Conservation (phyloP, 2,888 invertebrate species). For the Operophtera brumata region DNA sequence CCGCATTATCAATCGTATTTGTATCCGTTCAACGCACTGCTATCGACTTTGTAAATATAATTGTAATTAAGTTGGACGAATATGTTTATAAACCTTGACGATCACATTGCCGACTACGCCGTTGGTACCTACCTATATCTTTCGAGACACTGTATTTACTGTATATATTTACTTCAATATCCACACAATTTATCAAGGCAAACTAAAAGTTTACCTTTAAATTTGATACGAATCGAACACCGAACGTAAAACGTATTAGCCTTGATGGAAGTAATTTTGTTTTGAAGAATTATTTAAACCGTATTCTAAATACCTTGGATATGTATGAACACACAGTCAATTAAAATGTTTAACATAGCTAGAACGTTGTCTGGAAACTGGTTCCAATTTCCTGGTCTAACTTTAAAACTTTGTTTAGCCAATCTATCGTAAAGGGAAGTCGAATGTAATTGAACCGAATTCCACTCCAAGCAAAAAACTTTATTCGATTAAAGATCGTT, state of each 20-base stretch:
- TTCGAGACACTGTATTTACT: slow-evolving; percentile 30
- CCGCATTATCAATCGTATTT: slow-evolving; percentile 43
- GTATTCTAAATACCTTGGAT: too few species aligned
- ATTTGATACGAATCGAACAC: slow-evolving; percentile 2
- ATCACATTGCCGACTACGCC: slow-evolving; percentile 39
- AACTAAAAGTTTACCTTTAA: slow-evolving; percentile 14
- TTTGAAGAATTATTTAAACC: too few species aligned
- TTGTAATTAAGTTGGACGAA: slow-evolving; percentile 47
- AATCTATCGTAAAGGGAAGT: slow-evolving; percentile 45
- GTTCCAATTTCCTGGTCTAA: slow-evolving; percentile 41
- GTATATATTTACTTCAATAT: slow-evolving; percentile 32
- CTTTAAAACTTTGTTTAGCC: slow-evolving; percentile 46
- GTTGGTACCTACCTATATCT: slow-evolving; percentile 37
- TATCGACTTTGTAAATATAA: slow-evolving; percentile 51
- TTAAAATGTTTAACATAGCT: slow-evolving; percentile 3
- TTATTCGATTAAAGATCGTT: slow-evolving; percentile 35
- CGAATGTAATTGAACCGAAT: slow-evolving; percentile 42
- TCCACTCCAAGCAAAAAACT: slow-evolving; percentile 36
- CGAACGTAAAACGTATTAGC: background rate
- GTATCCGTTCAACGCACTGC: slow-evolving; percentile 48
- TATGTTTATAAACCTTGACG: slow-evolving; percentile 48
- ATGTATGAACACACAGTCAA: background rate
- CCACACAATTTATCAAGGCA: slow-evolving; percentile 33
- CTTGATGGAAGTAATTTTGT: background rate
- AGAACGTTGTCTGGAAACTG: slow-evolving; percentile 28